phyloP scores from a whole-genome alignment of 2,113 vertebrate species.

The Pollachius pollachius region DNA sequence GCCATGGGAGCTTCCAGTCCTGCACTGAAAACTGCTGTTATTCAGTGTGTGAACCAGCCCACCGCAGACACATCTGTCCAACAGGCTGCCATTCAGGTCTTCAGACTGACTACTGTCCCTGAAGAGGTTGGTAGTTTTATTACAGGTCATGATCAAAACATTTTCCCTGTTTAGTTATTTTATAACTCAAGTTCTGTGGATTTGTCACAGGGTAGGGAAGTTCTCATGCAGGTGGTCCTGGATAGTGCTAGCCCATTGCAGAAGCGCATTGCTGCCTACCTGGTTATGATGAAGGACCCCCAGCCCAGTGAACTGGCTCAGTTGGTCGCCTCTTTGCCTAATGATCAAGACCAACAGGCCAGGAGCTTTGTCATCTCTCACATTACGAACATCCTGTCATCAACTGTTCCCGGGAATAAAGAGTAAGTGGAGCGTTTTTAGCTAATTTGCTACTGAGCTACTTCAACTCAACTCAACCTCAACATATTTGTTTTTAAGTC shows the following conservation, averaged over 20 bases:
- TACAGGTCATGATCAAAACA: neutral
- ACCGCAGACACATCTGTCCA: conserved; percentile 76
- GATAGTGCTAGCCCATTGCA: conserved; percentile 71
- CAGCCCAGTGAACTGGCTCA: conserved; percentile 73
- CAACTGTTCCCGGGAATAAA: conserved; percentile 71
- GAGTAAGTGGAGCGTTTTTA: conserved; percentile 70
- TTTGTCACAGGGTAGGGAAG: conserved; percentile 72
- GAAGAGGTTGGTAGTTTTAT: conserved; percentile 75
- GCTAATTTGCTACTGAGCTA: neutral
- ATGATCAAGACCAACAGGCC: conserved; percentile 79
- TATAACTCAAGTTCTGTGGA: neutral
- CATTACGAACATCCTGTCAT: conserved; percentile 84
- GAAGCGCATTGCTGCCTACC: conserved; percentile 88
- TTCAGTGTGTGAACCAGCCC: conserved; percentile 78
- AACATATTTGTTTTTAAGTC: neutral
- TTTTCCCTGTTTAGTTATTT: neutral
- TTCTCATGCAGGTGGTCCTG: conserved; percentile 78
- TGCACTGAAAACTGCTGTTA: conserved; percentile 73
- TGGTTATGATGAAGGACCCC: conserved; percentile 87
- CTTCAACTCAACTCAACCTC: too few species aligned
- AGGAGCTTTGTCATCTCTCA: conserved; percentile 90
- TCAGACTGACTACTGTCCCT: conserved; percentile 78
- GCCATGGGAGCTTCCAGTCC: conserved; percentile 77
- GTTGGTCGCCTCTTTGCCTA: conserved; percentile 67
- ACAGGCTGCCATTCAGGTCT: conserved; percentile 89